Base-by-base conservation (phyloP, 2,888 invertebrate species). In the Phalangium opilio region DNA sequence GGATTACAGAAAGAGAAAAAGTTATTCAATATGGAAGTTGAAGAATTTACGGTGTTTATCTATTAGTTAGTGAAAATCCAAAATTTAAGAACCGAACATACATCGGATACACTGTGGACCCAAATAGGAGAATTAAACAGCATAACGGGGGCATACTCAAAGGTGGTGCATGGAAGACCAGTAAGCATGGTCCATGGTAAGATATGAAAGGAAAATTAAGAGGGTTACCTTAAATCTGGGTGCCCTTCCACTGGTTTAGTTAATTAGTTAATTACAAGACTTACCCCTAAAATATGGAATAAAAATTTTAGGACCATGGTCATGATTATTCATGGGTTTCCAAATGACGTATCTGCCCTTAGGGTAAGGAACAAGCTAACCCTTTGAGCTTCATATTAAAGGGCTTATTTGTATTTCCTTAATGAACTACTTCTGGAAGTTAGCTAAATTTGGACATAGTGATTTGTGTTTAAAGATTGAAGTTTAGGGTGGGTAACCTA, bases 71-170 rank as follows among this genome's bases (percentile, higher is more conserved):
- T 60, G 72, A 77, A 53, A 90, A 91, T 62, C 78, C 81, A 1
- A 80, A 78, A 61, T 84, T 76, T 64, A 77, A 77, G 62, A 91
- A 90, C 3, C 75, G 81, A 47, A 86, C 83, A 10, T 96, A 96
- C 62, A 84, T 96, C 50, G 96, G 95, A 1, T 96, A 82, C 60
- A 96, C 95, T 0, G 82, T 90, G 1, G 80, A 96, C 66, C 95
- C 95, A 1, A 84, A 81, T 59, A 73, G 93, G 44, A 74, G 96
- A 60, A 82, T 95, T 49, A 79, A 78, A 61, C 93, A 95, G 62
- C 96, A 96, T 62, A 96, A 96, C 67, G 78, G 78, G 56, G 95
- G 95, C 0, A 74, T 73, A 43, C 75, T 83, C 62, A 80, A 79
- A 55, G 93, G 93, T 2, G 96, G 96, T 1, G 96, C 95, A 2